Conservation (phyloP, 2,113 vertebrate genomes). For the Paedocypris sp. region DNA sequence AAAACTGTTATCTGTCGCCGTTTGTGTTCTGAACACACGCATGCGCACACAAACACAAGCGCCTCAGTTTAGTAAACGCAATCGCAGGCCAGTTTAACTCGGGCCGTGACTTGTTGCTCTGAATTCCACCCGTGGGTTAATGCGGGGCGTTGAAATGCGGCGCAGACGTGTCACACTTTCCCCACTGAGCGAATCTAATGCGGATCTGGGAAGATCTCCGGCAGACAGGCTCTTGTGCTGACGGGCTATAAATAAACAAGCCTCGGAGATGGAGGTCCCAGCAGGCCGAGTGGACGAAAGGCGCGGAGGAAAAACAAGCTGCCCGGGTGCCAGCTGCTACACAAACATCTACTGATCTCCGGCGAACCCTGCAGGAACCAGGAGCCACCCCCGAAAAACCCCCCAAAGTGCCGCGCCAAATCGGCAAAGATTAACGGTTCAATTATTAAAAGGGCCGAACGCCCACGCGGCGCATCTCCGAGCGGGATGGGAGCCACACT, state of each 20-base stretch:
- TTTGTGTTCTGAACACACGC: too few species aligned
- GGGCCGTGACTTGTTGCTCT: constrained; percentile 6
- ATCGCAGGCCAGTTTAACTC: constrained; percentile 8
- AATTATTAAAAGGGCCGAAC: too few species aligned
- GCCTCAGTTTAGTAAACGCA: too few species aligned
- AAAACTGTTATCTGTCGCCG: too few species aligned
- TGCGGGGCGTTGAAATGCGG: constrained; percentile 7
- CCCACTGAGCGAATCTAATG: constrained; percentile 1
- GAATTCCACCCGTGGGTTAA: constrained; percentile 7
- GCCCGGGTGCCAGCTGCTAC: not conserved
- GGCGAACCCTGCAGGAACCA: not conserved
- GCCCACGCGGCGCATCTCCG: too few species aligned
- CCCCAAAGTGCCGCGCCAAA: too few species aligned
- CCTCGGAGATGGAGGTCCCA: constrained; percentile 6
- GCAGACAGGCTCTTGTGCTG: constrained; percentile 17
- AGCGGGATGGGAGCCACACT: too few species aligned
- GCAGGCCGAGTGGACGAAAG: not conserved
- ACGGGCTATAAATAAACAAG: constrained; percentile 36
- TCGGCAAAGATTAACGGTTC: too few species aligned
- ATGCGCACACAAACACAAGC: too few species aligned
- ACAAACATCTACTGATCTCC: not conserved
- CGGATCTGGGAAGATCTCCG: constrained; percentile 9
- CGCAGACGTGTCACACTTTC: constrained; percentile 15
- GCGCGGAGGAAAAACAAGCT: not conserved
- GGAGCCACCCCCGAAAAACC: too few species aligned